Conservation (phyloP, 1,140 invertebrate genomes). For the Lepeophtheirus salmonis region DNA sequence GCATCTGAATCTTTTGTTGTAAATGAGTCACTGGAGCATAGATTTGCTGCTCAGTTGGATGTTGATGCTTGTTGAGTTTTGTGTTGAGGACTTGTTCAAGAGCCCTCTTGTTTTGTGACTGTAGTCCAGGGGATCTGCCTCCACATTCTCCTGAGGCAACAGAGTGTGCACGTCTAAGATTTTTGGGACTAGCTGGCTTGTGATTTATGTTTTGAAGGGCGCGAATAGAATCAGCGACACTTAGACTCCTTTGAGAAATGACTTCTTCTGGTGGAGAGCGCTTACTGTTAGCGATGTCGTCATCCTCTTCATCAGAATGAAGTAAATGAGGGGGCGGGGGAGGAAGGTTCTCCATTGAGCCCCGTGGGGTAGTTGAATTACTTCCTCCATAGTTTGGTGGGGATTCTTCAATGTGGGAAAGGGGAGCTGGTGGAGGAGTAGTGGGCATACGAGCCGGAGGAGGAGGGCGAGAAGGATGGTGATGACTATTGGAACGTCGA, state of each 20-base stretch:
- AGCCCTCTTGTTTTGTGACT: too few relatives aligned
- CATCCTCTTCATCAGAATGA: slow-evolving; percentile 10
- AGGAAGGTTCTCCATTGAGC: slow-evolving; percentile 16
- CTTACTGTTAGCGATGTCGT: not conserved
- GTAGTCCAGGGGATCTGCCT: too few relatives aligned
- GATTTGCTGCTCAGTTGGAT: slow-evolving; percentile 1
- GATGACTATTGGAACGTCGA: not conserved
- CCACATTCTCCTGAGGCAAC: too few relatives aligned
- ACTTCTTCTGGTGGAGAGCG: not conserved
- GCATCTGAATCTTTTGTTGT: slow-evolving; percentile 12
- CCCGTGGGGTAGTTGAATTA: slow-evolving; percentile 10
- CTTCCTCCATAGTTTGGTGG: not conserved
- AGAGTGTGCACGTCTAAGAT: slow-evolving; percentile 8
- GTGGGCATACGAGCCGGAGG: not conserved
- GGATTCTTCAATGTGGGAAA: not conserved
- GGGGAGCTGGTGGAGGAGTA: not conserved
- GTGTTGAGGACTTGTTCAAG: too few relatives aligned
- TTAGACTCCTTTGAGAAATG: not conserved
- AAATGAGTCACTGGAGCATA: slow-evolving; percentile 17
- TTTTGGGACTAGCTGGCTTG: not conserved
- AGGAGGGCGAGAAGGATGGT: not conserved
- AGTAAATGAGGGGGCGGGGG: slow-evolving; percentile 17
- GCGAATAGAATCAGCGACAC: slow-evolving; percentile 10
- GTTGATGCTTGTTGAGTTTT: slow-evolving; percentile 9
- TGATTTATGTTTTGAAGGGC: slow-evolving; percentile 8